These are phyloP conservation scores for Triplophysa dalaica DNA, from an alignment of 2,113 vertebrate genomes.

Conservation along the genomic window DNA sequence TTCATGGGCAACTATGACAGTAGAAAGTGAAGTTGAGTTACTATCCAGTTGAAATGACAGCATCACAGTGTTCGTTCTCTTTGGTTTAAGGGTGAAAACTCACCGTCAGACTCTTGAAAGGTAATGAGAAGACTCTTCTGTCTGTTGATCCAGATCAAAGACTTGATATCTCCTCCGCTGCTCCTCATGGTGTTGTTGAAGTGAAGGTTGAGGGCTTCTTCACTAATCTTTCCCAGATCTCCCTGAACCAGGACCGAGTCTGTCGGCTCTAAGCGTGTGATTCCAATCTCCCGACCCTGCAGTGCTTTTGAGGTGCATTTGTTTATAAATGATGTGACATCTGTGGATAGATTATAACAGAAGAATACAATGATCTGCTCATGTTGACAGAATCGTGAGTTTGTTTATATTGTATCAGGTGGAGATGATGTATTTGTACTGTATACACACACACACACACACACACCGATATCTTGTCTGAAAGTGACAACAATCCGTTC, in stretches of 20 bases:
- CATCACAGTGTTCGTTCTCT: too few relatives aligned
- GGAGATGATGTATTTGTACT: too few relatives aligned
- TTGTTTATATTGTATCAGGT: too few relatives aligned
- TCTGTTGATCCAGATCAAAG: conserved; percentile 42
- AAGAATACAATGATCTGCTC: neutral
- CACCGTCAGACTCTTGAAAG: conserved; percentile 59
- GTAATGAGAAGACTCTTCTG: conserved; percentile 46
- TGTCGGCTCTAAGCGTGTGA: conserved; percentile 45
- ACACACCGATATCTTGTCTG: conserved; percentile 59
- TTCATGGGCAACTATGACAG: conserved; percentile 50
- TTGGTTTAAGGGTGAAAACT: neutral
- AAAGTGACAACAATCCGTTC: conserved; percentile 60
- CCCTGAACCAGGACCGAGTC: conserved; percentile 59
- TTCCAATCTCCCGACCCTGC: conserved; percentile 54
- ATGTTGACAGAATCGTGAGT: neutral
- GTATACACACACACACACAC: conserved; percentile 44
- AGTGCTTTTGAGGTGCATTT: conserved; percentile 55
- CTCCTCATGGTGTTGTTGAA: conserved; percentile 58
- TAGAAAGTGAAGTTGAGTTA: neutral
- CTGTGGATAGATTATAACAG: conserved; percentile 44
- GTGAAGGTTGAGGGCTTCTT: conserved; percentile 54
- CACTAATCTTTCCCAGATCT: conserved; percentile 46
- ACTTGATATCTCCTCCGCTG: conserved; percentile 53
- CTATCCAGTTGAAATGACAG: too few relatives aligned
- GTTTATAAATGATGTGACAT: conserved; percentile 51